These are phyloP conservation scores for Meiosimyza platycephala DNA, from an alignment of 2,888 invertebrate species.

Conservation along the genomic window DNA sequence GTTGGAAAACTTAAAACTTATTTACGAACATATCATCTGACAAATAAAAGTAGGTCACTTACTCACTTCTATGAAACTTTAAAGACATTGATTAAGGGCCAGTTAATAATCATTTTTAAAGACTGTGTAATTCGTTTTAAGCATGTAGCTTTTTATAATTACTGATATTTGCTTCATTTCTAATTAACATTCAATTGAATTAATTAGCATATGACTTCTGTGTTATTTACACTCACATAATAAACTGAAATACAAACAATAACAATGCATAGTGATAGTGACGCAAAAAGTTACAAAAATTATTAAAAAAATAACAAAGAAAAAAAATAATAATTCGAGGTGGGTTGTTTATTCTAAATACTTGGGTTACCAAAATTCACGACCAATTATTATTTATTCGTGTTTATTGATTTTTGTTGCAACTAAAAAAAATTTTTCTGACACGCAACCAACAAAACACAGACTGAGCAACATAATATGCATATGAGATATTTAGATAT, in stretches of 20 bases:
- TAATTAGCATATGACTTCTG: no score
- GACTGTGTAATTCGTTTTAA: no score
- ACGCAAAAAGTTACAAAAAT: no score
- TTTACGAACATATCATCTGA: no score
- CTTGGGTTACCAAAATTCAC: conserved; percentile 16
- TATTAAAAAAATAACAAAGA: neutral
- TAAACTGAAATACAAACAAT: neutral
- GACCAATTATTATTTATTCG: conserved; percentile 26
- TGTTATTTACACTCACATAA: conserved; percentile 10
- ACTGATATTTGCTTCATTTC: no score
- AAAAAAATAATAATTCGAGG: neutral
- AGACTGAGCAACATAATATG: neutral
- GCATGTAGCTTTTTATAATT: no score
- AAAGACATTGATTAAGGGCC: no score
- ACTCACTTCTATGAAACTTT: no score
- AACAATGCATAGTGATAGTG: neutral
- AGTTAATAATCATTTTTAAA: no score
- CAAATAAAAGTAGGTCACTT: no score
- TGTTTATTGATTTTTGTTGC: conserved; percentile 27
- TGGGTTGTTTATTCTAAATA: neutral
- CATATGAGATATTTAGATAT: neutral
- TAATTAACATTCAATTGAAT: no score
- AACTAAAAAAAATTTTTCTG: neutral
- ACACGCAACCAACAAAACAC: neutral
- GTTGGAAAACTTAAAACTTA: no score